These are phyloP conservation scores for Tonatia bakeri DNA, from an alignment of 2,113 vertebrate species.

Conservation along the genomic window DNA sequence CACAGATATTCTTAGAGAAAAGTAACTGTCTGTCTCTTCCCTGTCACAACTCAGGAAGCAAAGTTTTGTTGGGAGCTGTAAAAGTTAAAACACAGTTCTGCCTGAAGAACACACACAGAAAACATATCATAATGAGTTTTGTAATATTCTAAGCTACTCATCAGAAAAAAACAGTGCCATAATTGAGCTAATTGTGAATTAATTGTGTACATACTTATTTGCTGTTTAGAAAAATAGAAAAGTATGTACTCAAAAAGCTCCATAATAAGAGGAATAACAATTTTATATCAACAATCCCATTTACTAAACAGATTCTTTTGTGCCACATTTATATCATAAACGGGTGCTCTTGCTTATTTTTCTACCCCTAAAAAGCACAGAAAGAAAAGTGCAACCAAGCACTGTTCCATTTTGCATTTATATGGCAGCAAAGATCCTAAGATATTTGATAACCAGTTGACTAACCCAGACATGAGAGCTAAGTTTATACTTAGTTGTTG, in stretches of 20 bases:
- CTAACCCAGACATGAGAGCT: not conserved
- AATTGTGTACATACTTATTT: not conserved
- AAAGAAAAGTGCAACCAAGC: not conserved
- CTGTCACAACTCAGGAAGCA: slow-evolving; percentile 16
- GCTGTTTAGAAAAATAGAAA: not conserved
- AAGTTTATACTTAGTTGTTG: slow-evolving; percentile 46
- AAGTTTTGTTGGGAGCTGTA: not conserved
- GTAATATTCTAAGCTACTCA: not conserved
- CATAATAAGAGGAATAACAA: not conserved
- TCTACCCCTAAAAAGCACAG: not conserved
- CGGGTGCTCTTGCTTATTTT: not conserved
- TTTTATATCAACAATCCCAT: not conserved
- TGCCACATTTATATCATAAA: not conserved
- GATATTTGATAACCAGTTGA: slow-evolving; percentile 14
- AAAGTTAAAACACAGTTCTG: not conserved
- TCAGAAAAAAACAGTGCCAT: not conserved
- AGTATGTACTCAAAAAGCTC: not conserved
- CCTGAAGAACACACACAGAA: not conserved
- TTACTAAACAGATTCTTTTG: not conserved
- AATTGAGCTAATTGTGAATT: not conserved
- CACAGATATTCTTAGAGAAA: slow-evolving; percentile 46
- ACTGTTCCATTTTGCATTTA: not conserved
- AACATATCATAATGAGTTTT: not conserved
- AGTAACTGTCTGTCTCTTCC: not conserved
- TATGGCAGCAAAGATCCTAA: not conserved